Evolutionary conservation across 1,140 invertebrate genomes (phyloP).

Genomic region (Orchesella cincta): DNA sequence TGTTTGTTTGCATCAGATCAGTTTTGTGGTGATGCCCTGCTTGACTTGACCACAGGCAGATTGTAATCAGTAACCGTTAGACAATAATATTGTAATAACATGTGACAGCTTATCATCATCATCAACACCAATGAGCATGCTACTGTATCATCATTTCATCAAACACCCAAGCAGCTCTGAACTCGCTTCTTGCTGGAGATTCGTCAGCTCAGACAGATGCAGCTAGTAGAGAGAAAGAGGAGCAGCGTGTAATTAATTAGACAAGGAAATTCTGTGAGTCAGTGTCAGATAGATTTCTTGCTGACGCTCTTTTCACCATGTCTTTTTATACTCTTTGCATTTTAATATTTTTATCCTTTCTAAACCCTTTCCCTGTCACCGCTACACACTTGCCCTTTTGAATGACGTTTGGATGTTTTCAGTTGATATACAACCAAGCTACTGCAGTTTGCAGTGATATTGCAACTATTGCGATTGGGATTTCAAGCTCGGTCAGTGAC

Average conservation of each 20-base stretch:
- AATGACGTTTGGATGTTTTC: no score
- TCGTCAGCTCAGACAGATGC: background rate
- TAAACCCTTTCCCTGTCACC: background rate
- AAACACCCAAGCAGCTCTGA: background rate
- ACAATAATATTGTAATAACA: constrained; percentile 19
- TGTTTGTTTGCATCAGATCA: background rate
- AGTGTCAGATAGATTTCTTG: constrained; percentile 17
- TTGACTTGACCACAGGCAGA: constrained; percentile 13
- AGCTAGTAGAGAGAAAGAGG: background rate
- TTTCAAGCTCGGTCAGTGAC: background rate
- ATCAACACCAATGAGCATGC: background rate
- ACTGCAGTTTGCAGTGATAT: no score
- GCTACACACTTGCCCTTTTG: no score
- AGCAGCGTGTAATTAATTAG: constrained; percentile 26
- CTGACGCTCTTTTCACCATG: background rate
- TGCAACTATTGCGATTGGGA: no score
- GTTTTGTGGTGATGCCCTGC: background rate
- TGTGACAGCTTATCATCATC: constrained; percentile 14
- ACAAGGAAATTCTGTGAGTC: constrained; percentile 12
- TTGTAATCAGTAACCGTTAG: constrained; percentile 7
- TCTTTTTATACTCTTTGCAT: no score
- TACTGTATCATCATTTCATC: background rate
- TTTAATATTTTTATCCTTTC: constrained; percentile 12
- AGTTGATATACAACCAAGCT: no score
- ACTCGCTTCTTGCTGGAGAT: background rate